Evolutionary conservation across 1,140 invertebrate genomes (phyloP).

Genomic region (Monochamus saltuarius): DNA sequence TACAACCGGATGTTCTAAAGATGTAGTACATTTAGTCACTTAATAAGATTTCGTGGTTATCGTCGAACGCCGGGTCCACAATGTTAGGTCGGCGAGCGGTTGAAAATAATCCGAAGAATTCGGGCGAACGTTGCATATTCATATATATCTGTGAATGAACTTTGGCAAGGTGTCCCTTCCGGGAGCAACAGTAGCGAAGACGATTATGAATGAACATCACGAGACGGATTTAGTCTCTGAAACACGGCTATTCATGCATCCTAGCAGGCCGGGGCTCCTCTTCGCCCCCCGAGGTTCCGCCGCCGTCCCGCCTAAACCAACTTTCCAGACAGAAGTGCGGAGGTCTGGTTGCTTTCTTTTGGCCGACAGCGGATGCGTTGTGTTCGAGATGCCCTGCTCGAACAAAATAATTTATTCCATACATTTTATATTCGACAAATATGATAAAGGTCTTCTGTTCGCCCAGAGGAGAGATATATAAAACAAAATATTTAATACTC

Average conservation of each 20-base stretch:
- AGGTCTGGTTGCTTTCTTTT: constrained; percentile 22
- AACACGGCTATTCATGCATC: constrained; percentile 24
- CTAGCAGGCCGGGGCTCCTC: constrained; percentile 14
- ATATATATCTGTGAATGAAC: constrained; percentile 48
- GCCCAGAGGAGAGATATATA: too few relatives aligned
- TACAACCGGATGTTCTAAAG: constrained; percentile 38
- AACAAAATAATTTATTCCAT: constrained; percentile 20
- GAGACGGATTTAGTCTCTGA: constrained; percentile 43
- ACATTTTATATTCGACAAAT: constrained; percentile 7
- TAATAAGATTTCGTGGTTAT: constrained; percentile 31
- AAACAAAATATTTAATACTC: too few relatives aligned
- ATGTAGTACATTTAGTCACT: constrained; percentile 37
- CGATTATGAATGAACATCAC: constrained; percentile 50
- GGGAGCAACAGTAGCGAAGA: constrained; percentile 38
- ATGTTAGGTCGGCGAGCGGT: constrained; percentile 1
- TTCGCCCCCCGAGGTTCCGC: constrained; percentile 4
- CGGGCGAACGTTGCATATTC: constrained; percentile 27
- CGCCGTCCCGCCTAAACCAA: constrained; percentile 6
- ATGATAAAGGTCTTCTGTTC: too few relatives aligned
- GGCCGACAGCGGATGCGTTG: constrained; percentile 17
- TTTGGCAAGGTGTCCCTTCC: constrained; percentile 51
- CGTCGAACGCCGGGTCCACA: neutral
- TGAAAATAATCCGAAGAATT: constrained; percentile 31
- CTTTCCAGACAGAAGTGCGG: constrained; percentile 18
- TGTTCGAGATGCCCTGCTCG: constrained; percentile 10